Base-by-base conservation (phyloP, 23 tunicate genomes). In the Diplosoma virens region DNA sequence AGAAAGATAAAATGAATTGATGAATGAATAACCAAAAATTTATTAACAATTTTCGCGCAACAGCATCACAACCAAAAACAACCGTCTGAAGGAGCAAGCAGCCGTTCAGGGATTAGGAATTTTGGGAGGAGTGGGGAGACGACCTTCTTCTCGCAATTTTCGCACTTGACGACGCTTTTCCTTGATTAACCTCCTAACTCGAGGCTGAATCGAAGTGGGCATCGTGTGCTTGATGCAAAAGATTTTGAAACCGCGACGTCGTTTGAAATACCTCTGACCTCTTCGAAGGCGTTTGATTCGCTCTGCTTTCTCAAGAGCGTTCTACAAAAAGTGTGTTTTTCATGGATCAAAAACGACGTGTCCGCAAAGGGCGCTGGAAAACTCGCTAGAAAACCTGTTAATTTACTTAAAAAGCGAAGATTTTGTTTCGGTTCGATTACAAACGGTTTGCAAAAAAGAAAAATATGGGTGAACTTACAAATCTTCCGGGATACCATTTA, bases 401-500 rank as follows among this genome's bases (percentile, higher is more conserved):
- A 45, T 45, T 45, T 16, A 16, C 52, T 11, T 16, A 45, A 45
- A 9, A 45, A 45, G 11, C 11, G 16, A 9, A 11, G 16, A 45
- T 45, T 9, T 45, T 16, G 16, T 45, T 16, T 45, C 14, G 14
- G 52, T 45, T 45, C 52, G 14, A 45, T 9, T 45, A 45, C 52
- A 11, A n/a, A n/a, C n/a, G n/a, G n/a, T n/a, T n/a, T 11, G 52
- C 52, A 46, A 46, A 14, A 11, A 11, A 17, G 16, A 46, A 46
- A 11, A 11, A 11, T 20, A 58, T 26, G 31, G 29, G 1, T 1
- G 1, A 20, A 85, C 93, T 67, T 47, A 88, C 95, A 24, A 83
- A 73, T 30, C 96, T 73, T 29, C 11, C 16, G 22, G 96, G 96
- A 78, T 83, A 89, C 81, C 82, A 89, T 47, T 68, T 89, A 26